Base-by-base conservation (phyloP, 2,888 invertebrate genomes). In the Eurois occulta region DNA sequence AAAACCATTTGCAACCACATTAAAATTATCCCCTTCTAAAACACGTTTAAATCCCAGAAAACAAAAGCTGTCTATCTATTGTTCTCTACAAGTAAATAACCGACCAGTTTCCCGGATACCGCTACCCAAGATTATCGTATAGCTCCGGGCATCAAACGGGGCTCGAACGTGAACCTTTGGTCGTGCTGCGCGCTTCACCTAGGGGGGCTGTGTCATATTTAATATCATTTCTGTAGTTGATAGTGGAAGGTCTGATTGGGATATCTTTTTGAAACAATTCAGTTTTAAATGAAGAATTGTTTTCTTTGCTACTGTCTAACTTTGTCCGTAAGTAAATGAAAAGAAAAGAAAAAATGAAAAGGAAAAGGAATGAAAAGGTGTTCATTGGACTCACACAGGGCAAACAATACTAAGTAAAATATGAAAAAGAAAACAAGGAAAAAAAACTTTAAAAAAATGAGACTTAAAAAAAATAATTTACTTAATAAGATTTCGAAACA, bases 81-180 rank as follows among this genome's bases (percentile, higher is more conserved):
- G 83, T 77, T 69, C 67, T 68, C 1, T 7, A 52, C 66, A 72
- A 71, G 46, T 69, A 67, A 72, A 55, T 35, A 52, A 77, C 76
- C 73, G 71, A 76, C 80, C 77, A 72, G 77, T 78, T 82, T 75
- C 65, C 73, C 58, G 78, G 78, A 77, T 81, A 77, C 88, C 89
- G 89, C 81, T 88, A 87, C 46, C 13, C 73, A 62, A 82, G 86
- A 83, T 89, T 78, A 88, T 89, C 83, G 38, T 69, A 72, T 16
- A n/a, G 87, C 85, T 81, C 6, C 28, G 32, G 85, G 85, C 85
- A 68, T 70, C 81, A 75, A 86, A 85, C 85, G 85, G 85, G 71
- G 18, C 28, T 76, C 76, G 74, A 85, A 75, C 87, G 74, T 80
- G 80, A 69, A 77, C 85, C 75, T 58, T 66, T 4, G 41, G 38